Conservation (phyloP, 2,113 vertebrate genomes). For the Calyptomena viridis region DNA sequence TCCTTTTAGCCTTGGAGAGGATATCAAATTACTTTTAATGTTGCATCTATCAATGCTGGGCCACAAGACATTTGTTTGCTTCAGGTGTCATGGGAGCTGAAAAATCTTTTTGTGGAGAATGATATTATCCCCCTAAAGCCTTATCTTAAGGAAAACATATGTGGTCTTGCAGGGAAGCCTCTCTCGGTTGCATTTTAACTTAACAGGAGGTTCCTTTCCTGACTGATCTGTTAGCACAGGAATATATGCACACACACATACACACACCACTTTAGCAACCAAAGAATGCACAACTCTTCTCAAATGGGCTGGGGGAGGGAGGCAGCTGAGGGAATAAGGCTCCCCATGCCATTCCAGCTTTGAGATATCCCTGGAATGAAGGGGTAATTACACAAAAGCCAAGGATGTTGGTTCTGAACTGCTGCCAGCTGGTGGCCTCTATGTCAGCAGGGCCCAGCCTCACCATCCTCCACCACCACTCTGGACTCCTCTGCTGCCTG, state of each 20-base stretch:
- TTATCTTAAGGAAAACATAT: conserved; percentile 51
- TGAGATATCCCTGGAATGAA: background rate
- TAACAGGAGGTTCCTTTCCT: conserved; percentile 3
- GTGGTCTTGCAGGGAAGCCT: background rate
- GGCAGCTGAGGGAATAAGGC: background rate
- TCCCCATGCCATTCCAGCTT: conserved; percentile 1
- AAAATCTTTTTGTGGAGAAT: conserved; percentile 24
- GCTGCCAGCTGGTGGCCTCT: background rate
- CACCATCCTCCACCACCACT: background rate
- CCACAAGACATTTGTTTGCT: conserved; percentile 11
- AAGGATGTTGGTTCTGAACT: background rate
- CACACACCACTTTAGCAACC: background rate
- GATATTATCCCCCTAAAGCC: conserved; percentile 16
- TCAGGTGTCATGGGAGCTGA: conserved; percentile 39
- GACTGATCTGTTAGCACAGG: background rate
- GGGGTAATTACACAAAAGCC: background rate
- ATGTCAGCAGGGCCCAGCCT: background rate
- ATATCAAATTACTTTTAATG: conserved; percentile 38
- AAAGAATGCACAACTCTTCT: background rate
- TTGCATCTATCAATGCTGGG: conserved; percentile 36
- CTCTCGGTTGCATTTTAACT: conserved; percentile 22
- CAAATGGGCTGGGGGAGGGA: background rate
- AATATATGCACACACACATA: background rate
- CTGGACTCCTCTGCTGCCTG: accelerated
- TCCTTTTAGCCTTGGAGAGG: background rate